A percentile compares a stretch with the other conserved stretches of the same genome.
These are phyloP conservation scores for Nomada ferruginata DNA, from an alignment of 2,888 invertebrate genomes.

Conservation along the genomic window DNA sequence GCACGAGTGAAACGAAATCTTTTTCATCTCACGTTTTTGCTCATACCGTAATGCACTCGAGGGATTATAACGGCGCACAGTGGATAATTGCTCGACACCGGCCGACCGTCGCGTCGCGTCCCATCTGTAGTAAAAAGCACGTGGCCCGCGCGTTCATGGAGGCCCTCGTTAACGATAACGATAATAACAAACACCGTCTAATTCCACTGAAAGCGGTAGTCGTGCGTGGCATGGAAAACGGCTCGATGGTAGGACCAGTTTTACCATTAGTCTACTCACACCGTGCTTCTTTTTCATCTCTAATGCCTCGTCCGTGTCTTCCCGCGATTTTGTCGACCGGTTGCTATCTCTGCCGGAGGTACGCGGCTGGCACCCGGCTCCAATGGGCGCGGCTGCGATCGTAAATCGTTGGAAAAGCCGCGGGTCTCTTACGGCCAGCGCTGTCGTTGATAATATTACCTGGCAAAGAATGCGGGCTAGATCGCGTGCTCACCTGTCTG, in stretches of 20 bases:
- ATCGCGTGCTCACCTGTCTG: slow-evolving; percentile 70
- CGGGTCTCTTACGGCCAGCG: slow-evolving; percentile 4
- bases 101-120: too few species aligned
- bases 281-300: too few species aligned
- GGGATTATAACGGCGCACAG: too few species aligned
- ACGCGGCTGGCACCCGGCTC: background rate
- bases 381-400: slow-evolving; percentile 21
- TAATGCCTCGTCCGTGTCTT: slow-evolving; percentile 29
- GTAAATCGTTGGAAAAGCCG: slow-evolving; percentile 32
- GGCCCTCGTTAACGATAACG: too few species aligned
- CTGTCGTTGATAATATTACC: slow-evolving; percentile 30
- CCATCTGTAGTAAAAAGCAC: too few species aligned
- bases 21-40: too few species aligned
- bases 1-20: too few species aligned
- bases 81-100: too few species aligned
- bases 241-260: background rate
- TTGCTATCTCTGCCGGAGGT: background rate
- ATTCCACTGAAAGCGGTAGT: background rate
- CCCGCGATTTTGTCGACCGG: slow-evolving; percentile 14
- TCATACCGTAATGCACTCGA: too few species aligned
- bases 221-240: background rate
- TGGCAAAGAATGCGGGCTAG: background rate
- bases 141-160: too few species aligned
- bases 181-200: background rate
- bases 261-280: slow-evolving; percentile 3